Base-by-base conservation (phyloP, 2,797 vertebrate genomes). In the Periophthalmus magnuspinnatus region DNA sequence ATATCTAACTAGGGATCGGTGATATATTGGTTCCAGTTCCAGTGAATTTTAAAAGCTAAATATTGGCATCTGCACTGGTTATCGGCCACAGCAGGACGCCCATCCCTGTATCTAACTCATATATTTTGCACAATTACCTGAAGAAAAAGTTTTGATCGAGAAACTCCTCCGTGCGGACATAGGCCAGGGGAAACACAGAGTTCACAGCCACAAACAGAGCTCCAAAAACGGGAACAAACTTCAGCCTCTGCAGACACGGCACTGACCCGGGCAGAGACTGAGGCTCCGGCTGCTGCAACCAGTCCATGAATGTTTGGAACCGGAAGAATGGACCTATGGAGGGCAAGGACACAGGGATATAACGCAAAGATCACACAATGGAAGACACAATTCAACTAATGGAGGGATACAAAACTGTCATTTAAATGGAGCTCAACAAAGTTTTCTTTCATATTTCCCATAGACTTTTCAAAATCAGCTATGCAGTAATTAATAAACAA, bases 241-340 rank as follows among this genome's bases (percentile, higher is more conserved):
- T 93, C 77, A 95, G 76, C 0, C 95, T 93, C 59, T 88, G 88
- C 68, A 97, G 80, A 68, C 96, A 93, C 0, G 95, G 95, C n/a
- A 47, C 84, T 89, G 84, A 89, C 78, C 94, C 90, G 0, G 95
- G 95, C 62, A 96, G 89, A 0, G 82, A 79, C 38, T 72, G 85
- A 0, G 95, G 92, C 70, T 81, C 89, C 0, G 92, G 91, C 90
- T 97, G 95, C 47, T 76, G 87, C 82, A 97, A 81, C 96, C 96
- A 98, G 82, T 98, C 96, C 4, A 81, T 13, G 71, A 93, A 95
- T 0, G 96, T 97, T 85, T 95, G 93, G 81, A 94, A 97, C 55
- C 96, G 94, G 81, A 95, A 98, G 86, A 97, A 98, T 0, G 95
- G 95, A 54, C 96, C 96, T 97, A 82, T 56, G 24, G 33, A 73